A percentile compares a stretch with the other conserved stretches of the same genome.
These are phyloP conservation scores for Neodiprion virginianus DNA, from an alignment of 1,140 invertebrate species.

Conservation along the genomic window DNA sequence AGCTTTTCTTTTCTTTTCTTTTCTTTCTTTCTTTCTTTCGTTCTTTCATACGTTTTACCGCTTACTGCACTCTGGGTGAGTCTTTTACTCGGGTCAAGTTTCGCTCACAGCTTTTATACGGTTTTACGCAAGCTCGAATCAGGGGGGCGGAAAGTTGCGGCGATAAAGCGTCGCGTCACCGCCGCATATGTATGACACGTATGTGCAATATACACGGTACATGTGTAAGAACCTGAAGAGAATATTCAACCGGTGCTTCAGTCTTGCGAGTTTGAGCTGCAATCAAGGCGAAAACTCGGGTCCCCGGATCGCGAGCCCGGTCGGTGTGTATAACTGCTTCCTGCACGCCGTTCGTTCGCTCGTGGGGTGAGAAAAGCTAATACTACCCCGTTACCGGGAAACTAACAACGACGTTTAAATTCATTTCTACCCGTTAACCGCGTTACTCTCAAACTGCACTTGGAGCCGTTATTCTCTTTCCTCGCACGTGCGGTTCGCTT, in stretches of 20 bases:
- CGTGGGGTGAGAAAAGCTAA: neutral
- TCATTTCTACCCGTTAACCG: slow-evolving; percentile 1
- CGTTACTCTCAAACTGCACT: neutral
- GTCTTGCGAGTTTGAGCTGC: neutral
- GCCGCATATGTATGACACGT: too few species aligned
- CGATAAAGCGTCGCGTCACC: neutral
- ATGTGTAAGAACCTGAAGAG: neutral
- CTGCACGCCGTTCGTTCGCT: too few species aligned
- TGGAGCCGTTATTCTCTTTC: neutral
- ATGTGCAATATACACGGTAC: too few species aligned
- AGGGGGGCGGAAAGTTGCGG: neutral
- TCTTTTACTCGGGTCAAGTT: slow-evolving; percentile 7
- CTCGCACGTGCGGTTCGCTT: neutral
- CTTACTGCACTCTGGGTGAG: neutral
- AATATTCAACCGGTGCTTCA: neutral
- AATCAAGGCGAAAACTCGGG: neutral
- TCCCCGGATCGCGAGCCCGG: too few species aligned
- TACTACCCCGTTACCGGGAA: neutral
- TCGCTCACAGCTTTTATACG: slow-evolving; percentile 2
- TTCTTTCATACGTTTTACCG: slow-evolving; percentile 14
- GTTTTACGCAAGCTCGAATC: slow-evolving; percentile 11
- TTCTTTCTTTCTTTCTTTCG: slow-evolving; percentile 10
- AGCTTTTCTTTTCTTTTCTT: slow-evolving; percentile 16
- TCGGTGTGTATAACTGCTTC: too few species aligned
- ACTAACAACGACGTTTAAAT: slow-evolving; percentile 6